Conservation (phyloP, 1,140 invertebrate genomes). For the Lanistes nyassanus region DNA sequence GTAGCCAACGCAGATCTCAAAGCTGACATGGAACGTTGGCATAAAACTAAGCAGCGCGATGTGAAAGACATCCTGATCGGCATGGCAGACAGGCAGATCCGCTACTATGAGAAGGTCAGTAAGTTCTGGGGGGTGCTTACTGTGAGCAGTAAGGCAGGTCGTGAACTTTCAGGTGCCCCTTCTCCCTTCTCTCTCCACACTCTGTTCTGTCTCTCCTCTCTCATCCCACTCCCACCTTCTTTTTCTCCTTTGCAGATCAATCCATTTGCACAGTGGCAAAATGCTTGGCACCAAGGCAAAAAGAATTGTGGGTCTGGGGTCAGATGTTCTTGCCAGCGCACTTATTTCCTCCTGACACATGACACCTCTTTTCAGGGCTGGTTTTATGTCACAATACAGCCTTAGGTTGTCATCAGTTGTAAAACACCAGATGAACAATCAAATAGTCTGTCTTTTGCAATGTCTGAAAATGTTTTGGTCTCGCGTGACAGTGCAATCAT, state of each 20-base stretch:
- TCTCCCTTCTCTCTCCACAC: neutral
- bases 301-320: too few species aligned
- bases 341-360: too few species aligned
- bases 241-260: neutral
- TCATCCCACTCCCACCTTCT: slow-evolving; percentile 7
- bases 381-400: too few species aligned
- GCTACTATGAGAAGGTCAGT: slow-evolving; percentile 74
- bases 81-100: slow-evolving; percentile 77
- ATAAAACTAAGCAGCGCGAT: slow-evolving; percentile 76
- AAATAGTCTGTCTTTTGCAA: too few species aligned
- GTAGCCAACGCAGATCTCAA: slow-evolving; percentile 79
- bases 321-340: too few species aligned
- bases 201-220: neutral
- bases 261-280: neutral
- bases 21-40: slow-evolving; percentile 79
- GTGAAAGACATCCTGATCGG: slow-evolving; percentile 75
- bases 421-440: too few species aligned
- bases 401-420: too few species aligned
- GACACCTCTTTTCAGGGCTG: too few species aligned
- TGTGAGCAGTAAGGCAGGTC: too few species aligned
- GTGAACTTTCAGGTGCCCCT: too few species aligned
- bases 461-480: too few species aligned
- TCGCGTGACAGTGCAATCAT: too few species aligned
- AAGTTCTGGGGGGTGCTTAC: neutral
- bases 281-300: slow-evolving; percentile 8